Base-by-base conservation (phyloP, 1,140 invertebrate species). In the Drosophila neocordata region DNA sequence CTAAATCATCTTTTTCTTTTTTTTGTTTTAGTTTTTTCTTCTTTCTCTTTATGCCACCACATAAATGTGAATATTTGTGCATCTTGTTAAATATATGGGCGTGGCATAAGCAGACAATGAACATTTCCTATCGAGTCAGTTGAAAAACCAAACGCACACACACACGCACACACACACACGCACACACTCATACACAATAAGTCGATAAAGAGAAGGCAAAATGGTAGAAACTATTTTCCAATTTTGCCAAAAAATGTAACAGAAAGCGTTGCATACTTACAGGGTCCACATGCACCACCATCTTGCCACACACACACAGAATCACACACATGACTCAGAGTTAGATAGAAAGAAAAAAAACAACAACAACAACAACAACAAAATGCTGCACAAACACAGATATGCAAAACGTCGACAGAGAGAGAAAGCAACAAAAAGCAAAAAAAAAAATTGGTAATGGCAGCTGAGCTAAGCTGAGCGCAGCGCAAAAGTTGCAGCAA, bases 301-400 rank as follows among this genome's bases (percentile, higher is more conserved):
- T 18, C 41, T 18, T 18, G 22, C 60, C 20, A 35, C 34, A 31
- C 12, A 53, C 48, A 7, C 48, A 52, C 48, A 55, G 37, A 44
- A 38, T 38, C 22, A 61, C n/a, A 35, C 41, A 75, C 52, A 61
- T 69, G 41, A 64, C 59, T 37, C 27, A 12, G 24, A 13, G 35
- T 44, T 44, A 44, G 41, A 44, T 9, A 15, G 15, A 11, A 48
- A 20, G 63, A n/a, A 13, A 20, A 12, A 31, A 24, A 41, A 9
- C 2, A 15, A 6, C 8, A 7, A 68, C 4, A 4, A 1, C 22
- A 0, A 24, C 0, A 24, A 24, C 22, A 24, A 24, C 22, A 52
- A 69, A 68, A 74, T 67, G 78, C 79, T 82, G 79, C 79, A 82
- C 73, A 82, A 82, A 82, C 79, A 78, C 65, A 82, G 79, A 82